Conservation (phyloP, 2,888 invertebrate genomes). For the Cheilosia vulpina region DNA sequence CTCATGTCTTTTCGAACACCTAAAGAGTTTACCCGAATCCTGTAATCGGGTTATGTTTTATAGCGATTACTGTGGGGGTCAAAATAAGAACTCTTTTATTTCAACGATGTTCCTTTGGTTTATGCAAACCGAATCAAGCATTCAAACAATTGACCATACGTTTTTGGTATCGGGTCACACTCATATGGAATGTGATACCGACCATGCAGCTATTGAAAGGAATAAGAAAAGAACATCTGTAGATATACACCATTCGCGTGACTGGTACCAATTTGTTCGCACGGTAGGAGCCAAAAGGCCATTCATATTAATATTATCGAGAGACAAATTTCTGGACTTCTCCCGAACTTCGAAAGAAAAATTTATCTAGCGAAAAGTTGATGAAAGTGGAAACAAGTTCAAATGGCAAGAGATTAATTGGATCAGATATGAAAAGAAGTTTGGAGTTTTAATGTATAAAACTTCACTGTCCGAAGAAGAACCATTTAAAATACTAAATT, state of each 20-base stretch:
- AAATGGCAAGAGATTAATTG: constrained; percentile 28
- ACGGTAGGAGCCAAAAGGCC: constrained; percentile 3
- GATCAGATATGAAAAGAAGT: constrained; percentile 26
- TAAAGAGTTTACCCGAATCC: background rate
- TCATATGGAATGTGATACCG: constrained; percentile 37
- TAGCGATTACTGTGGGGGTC: too few species aligned
- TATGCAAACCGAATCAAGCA: constrained; percentile 19
- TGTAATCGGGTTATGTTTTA: background rate
- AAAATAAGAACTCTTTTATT: constrained; percentile 14
- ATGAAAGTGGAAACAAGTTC: constrained; percentile 32
- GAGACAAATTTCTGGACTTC: constrained; percentile 15
- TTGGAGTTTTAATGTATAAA: constrained; percentile 24
- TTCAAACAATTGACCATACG: constrained; percentile 39
- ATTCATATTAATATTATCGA: constrained; percentile 14
- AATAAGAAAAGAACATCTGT: constrained; percentile 30
- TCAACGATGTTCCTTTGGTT: constrained; percentile 55
- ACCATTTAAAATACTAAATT: constrained; percentile 34
- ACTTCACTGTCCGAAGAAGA: too few species aligned
- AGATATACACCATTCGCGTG: constrained; percentile 31
- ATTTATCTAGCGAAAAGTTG: constrained; percentile 12
- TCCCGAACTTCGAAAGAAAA: constrained; percentile 22
- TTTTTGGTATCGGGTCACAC: constrained; percentile 30
- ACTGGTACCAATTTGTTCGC: constrained; percentile 27
- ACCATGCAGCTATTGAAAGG: constrained; percentile 34
- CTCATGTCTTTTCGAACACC: background rate